These are phyloP conservation scores for Brachystomella parvula DNA, from an alignment of 1,140 invertebrate genomes.

Conservation along the genomic window DNA sequence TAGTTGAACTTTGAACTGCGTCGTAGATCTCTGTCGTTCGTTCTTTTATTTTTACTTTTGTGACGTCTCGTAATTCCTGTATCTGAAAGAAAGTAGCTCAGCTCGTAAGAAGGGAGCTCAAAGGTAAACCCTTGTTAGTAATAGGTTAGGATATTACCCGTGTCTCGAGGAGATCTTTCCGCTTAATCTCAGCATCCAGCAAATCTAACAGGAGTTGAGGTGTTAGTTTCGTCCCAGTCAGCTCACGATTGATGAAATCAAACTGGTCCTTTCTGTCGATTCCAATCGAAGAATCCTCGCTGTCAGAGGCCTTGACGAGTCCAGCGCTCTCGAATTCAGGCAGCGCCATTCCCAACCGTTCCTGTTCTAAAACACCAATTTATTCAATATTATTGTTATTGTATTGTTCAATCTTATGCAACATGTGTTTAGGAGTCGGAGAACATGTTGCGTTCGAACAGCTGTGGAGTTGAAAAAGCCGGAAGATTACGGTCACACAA, in stretches of 20 bases:
- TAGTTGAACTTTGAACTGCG: neutral
- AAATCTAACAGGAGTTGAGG: neutral
- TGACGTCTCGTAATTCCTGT: slow-evolving; percentile 16
- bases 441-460: too few species aligned
- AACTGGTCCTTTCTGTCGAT: neutral
- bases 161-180: neutral
- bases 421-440: too few species aligned
- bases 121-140: neutral
- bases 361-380: too few species aligned
- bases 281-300: too few species aligned
- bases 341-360: too few species aligned
- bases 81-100: slow-evolving; percentile 3
- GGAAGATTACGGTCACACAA: too few species aligned
- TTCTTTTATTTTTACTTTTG: slow-evolving; percentile 8
- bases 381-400: too few species aligned
- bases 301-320: too few species aligned
- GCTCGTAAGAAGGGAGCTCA: neutral
- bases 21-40: neutral
- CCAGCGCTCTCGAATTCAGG: too few species aligned
- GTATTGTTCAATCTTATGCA: too few species aligned
- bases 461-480: too few species aligned
- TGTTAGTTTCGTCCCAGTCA: neutral
- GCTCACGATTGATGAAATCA: neutral
- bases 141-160: neutral
- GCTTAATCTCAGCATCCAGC: neutral